Percentiles rank a stretch among this genome's conserved stretches.
Evolutionary conservation across 2,113 vertebrate species (phyloP).

Genomic region (Paradoxurus hermaphroditus): DNA sequence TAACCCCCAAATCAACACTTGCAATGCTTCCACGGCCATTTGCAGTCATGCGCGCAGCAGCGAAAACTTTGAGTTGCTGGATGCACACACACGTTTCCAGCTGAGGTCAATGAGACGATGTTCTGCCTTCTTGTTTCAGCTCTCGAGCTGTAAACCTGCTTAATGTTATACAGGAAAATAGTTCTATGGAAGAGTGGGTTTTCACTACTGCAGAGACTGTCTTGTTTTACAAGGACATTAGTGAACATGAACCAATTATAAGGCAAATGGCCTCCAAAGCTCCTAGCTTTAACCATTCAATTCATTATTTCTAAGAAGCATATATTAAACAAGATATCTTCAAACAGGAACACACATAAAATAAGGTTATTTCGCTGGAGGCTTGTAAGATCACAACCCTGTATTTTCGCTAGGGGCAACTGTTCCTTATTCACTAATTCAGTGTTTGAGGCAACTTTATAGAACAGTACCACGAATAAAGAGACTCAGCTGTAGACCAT

Average conservation of each 20-base stretch:
- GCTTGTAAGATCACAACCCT: neutral
- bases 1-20: neutral
- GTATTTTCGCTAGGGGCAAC: neutral
- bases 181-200: neutral
- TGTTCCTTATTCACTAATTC: neutral
- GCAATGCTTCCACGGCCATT: neutral
- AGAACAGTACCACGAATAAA: neutral
- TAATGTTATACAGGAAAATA: neutral
- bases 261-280: neutral
- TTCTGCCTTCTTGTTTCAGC: neutral
- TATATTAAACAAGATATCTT: neutral
- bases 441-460: neutral
- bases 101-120: neutral
- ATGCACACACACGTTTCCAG: neutral
- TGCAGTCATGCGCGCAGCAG: neutral
- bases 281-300: neutral
- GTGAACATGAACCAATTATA: neutral
- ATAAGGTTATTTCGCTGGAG: neutral
- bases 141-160: neutral
- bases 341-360: neutral
- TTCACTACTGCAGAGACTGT: neutral
- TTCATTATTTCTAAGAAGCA: neutral
- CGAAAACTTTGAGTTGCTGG: neutral
- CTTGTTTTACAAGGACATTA: neutral
- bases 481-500: neutral